Percentiles rank a stretch among this genome's conserved stretches.
phyloP scores from a whole-genome alignment of 2,113 vertebrate species.

The Cynocephalus volans region DNA sequence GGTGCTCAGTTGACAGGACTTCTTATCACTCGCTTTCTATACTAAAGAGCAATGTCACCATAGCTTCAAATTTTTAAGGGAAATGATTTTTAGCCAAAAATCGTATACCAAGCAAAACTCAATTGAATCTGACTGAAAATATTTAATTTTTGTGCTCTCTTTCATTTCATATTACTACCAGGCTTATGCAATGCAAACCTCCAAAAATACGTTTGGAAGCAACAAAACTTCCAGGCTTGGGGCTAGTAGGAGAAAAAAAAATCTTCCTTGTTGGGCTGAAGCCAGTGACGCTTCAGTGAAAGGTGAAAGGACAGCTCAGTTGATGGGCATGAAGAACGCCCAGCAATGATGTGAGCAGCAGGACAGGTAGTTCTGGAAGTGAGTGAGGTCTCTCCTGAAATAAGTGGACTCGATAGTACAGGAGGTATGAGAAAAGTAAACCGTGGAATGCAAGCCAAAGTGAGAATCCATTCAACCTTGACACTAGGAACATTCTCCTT shows the following conservation, averaged over 20 bases:
- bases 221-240: not conserved
- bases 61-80: not conserved
- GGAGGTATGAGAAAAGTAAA: not conserved
- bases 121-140: not conserved
- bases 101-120: not conserved
- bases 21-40: not conserved
- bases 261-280: not conserved
- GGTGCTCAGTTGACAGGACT: not conserved
- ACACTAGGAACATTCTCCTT: not conserved
- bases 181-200: not conserved
- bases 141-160: not conserved
- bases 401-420: not conserved
- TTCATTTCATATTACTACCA: slow-evolving; percentile 18
- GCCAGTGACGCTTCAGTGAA: not conserved
- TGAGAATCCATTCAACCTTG: not conserved
- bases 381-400: not conserved
- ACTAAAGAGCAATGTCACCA: not conserved
- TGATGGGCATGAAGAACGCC: not conserved
- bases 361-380: not conserved
- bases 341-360: not conserved
- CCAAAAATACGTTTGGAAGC: not conserved
- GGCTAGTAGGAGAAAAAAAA: not conserved
- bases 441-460: not conserved
- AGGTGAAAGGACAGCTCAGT: not conserved
- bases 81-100: not conserved